Base-by-base conservation (phyloP, 2,888 invertebrate species). In the Synergus itoensis region DNA sequence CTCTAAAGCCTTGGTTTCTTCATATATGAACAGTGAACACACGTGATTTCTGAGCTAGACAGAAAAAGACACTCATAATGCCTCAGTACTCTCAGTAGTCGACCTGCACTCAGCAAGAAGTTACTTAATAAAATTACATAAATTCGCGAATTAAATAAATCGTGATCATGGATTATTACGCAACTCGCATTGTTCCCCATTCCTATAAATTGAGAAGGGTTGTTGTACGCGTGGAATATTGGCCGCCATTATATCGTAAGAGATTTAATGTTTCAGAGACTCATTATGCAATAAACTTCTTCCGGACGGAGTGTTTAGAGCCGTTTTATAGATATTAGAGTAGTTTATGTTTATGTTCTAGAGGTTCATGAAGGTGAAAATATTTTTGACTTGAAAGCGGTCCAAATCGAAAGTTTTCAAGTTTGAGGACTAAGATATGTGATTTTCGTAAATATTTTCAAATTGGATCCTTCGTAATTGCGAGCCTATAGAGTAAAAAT, bases 21-120 rank as follows among this genome's bases (percentile, higher is more conserved):
- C 80, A 64, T 83, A 81, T 80, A 80, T 81, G 78, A 81, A 81
- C 76, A 83, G 81, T 81, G 76, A 81, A 81, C 75, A 83, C 81
- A 73, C 48, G 73, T 67, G 45, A 67, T 67, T 67, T 18, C 40
- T n/a, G n/a, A 73, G 36, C 73, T 48, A 73, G 73, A 67, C 73
- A n/a, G 53, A 53, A 73, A 73, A 53, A 48, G 73, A 53, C 53
- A 53, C 53, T 73, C 40, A 73, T 73, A 73, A 62, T 28, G 12
- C 3, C 48, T 69, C 48, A 45, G 69, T 48, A 16, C 21, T 48
- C 69, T 69, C 36, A 53, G 53, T 73, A 53, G 53, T 53, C 65
- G 45, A 14, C 28, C 21, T 48, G 48, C 69, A 11, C n/a, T 73
- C 36, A n/a, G 73, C 36, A 67, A 43, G 43, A 9, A 18, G 41